These are phyloP conservation scores for Andrena flavipes DNA, from an alignment of 2,888 invertebrate species.

Conservation along the genomic window DNA sequence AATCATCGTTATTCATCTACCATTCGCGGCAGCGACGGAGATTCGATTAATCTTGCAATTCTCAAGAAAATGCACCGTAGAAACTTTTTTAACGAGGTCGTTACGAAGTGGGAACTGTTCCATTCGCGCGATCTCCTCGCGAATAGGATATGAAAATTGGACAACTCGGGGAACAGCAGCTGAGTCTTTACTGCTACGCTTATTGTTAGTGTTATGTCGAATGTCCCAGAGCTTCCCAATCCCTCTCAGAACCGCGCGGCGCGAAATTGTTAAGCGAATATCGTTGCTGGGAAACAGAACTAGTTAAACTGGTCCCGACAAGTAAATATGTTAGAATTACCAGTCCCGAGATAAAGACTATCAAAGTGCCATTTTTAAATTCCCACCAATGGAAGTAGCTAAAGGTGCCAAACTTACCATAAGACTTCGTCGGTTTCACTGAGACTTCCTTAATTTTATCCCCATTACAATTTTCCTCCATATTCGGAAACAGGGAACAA, in stretches of 20 bases:
- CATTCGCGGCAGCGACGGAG: neutral
- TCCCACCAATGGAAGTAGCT: neutral
- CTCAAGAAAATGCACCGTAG: neutral
- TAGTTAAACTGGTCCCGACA: no score
- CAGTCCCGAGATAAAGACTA: no score
- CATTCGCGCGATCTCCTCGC: neutral
- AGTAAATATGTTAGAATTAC: no score
- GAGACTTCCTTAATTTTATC: neutral
- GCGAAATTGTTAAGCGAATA: neutral
- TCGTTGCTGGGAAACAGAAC: no score
- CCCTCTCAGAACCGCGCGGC: neutral
- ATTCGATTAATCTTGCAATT: conserved; percentile 12
- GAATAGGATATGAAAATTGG: conserved; percentile 4
- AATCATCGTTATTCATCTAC: neutral
- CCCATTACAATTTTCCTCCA: neutral
- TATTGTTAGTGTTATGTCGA: conserved; percentile 27
- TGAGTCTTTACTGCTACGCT: conserved; percentile 8
- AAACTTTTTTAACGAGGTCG: conserved; percentile 2
- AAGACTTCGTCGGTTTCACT: neutral
- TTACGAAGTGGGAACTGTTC: neutral
- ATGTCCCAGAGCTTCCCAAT: neutral
- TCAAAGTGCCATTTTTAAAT: neutral
- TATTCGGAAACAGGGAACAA: neutral
- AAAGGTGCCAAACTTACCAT: neutral
- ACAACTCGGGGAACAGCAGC: neutral